Base-by-base conservation (phyloP, 1,140 invertebrate species). In the Stenopsyche tienmushanensis region DNA sequence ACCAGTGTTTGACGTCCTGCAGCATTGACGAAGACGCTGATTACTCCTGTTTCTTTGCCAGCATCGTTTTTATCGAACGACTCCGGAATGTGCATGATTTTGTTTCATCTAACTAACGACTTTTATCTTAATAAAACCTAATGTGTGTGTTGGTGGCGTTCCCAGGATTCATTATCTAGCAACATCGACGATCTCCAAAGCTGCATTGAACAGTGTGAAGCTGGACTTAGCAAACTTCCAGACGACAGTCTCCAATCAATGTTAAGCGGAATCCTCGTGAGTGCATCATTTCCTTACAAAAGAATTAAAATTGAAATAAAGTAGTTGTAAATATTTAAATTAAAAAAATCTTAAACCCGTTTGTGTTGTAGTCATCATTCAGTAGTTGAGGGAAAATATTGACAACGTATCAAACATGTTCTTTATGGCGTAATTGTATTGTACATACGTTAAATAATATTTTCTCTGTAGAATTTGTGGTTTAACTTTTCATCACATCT, bases 251-350 rank as follows among this genome's bases (percentile, higher is more conserved):
- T 90, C 60, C 80, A 85, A 54, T 80, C 83, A 34, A 90, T 91
- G 86, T 81, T 88, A 49, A 77, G 82, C 47, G 84, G 85, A 69
- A 77, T 90, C 21, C 81, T 79, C 84, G 89, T 91, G 80, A 88
- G 84, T 80, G 55, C 66, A 60, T 47, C n/a, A n/a, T n/a, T n/a
- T n/a, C n/a, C n/a, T n/a, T n/a, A n/a, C n/a, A n/a, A n/a, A n/a
- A n/a, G n/a, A n/a, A n/a, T n/a, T n/a, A n/a, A 7, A 3, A 26
- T 9, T 5, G 25, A 53, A 45, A 45, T 8, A 49, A 49, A 49
- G 18, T 13, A 44, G 3, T 13, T 13, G 18, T 44, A 44, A 44
- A 44, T 3, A 3, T 15, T 39, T 7, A 39, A 39, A 13, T 39
- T 39, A 13, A 44, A 44, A 44, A 44, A 44, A 44, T n/a, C n/a